Conservation (phyloP, 2,113 vertebrate genomes). For the Dinomys branickii region DNA sequence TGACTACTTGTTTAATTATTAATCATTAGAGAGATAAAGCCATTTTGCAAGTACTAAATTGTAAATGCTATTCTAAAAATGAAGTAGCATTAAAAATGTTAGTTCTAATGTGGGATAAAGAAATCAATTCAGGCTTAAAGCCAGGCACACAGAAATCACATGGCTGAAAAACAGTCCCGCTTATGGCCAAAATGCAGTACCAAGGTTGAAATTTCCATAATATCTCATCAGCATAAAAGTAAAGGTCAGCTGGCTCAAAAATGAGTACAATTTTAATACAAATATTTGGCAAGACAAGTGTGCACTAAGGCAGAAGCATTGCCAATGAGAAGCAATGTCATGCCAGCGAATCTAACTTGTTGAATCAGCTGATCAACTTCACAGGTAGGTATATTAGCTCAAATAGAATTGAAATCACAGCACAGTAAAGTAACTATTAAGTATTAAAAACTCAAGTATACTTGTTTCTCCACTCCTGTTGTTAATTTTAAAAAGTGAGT, state of each 20-base stretch:
- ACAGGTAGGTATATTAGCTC: not conserved
- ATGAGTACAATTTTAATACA: slow-evolving; percentile 29
- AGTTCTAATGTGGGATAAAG: not conserved
- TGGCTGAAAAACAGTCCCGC: not conserved
- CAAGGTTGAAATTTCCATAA: slow-evolving; percentile 50
- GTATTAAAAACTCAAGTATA: not conserved
- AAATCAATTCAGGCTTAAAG: slow-evolving; percentile 10
- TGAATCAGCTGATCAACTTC: slow-evolving; percentile 33
- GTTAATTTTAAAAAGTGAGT: not conserved
- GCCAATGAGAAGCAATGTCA: slow-evolving; percentile 19
- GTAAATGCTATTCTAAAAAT: slow-evolving; percentile 24
- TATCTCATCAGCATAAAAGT: slow-evolving; percentile 37
- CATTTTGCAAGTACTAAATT: not conserved
- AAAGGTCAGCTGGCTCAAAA: slow-evolving; percentile 44
- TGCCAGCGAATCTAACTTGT: slow-evolving; percentile 26
- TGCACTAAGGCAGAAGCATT: not conserved
- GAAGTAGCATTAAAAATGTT: not conserved
- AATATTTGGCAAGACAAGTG: slow-evolving; percentile 40
- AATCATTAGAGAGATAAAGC: not conserved
- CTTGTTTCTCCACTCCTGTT: not conserved
- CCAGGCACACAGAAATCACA: not conserved
- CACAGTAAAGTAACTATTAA: not conserved
- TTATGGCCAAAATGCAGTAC: not conserved
- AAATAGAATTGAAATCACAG: slow-evolving; percentile 35
- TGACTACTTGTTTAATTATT: not conserved